Evolutionary conservation across 2,888 invertebrate genomes (phyloP), one percentile per base, ranked within the genome.

Genomic region (Ormyrus nitidulus): DNA sequence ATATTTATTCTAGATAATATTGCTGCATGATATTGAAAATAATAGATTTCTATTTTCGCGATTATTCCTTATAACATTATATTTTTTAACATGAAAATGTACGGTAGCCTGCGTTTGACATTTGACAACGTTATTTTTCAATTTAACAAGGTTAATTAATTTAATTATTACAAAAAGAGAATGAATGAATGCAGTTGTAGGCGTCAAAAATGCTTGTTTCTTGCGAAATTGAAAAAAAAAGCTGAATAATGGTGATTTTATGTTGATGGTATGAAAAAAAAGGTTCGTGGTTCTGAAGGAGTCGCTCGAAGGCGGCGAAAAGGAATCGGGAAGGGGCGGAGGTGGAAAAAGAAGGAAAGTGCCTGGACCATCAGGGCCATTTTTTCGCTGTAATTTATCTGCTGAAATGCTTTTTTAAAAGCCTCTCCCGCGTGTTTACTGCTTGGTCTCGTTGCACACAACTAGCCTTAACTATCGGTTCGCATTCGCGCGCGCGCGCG

Each of bases 161-260:
- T 34, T 34, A 34, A 34, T 34, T 34, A 34, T 34, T 34, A 34
- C 34, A 34, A 34, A 34, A 34, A 3, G 34, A 34, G 34, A 34
- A 34, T 2, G 34, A 34, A 34, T 4, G 3, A 34, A 34, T 34
- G 34, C 34, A 34, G 4, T 2, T 34, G 34, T 34, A 34, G 34
- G 34, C 34, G 34, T 34, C 34, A 34, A 34, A 34, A 34, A 34
- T 34, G 34, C 34, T 34, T 34, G 34, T 34, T 34, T 34, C 34
- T 34, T 34, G 34, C 34, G 34, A 34, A 34, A 34, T 34, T 34
- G 34, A 34, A 34, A 34, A 34, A 34, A 34, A 34, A 34, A 34
- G 66, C 10, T 8, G 34, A 81, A 84, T 87, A 87, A 88, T 88
- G 86, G 86, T 84, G 82, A 87, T 87, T 88, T 88, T 86, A 87